Conservation (phyloP, 2,797 vertebrate species). For the Amblyraja radiata region DNA sequence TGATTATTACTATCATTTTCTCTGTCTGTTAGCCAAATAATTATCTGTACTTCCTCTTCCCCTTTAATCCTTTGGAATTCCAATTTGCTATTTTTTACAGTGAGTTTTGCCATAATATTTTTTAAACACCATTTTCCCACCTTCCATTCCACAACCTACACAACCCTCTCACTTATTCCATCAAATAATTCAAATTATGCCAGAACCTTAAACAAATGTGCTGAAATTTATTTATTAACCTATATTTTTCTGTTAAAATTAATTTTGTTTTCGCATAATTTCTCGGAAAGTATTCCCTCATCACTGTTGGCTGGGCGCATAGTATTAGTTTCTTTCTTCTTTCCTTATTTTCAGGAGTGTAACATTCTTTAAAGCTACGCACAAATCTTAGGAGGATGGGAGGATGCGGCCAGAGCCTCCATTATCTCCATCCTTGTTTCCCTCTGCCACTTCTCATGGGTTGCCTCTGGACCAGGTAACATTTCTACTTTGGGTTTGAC, state of each 20-base stretch:
- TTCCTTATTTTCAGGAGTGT: background rate
- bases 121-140: background rate
- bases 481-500: background rate
- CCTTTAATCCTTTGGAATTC: background rate
- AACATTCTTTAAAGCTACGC: background rate
- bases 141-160: background rate
- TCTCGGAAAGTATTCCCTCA: background rate
- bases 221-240: background rate
- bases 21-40: background rate
- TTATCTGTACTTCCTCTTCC: background rate
- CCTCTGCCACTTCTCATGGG: background rate
- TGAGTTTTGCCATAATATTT: background rate
- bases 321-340: background rate
- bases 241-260: background rate
- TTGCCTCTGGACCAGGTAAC: background rate
- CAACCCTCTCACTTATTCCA: background rate
- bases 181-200: background rate
- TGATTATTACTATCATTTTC: background rate
- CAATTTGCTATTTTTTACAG: background rate
- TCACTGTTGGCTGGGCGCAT: background rate
- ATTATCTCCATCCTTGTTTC: background rate
- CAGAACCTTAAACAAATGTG: background rate
- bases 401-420: background rate
- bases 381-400: background rate
- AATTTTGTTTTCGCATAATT: background rate